A percentile compares a stretch with the other conserved stretches of the same genome.
Evolutionary conservation across 2,888 invertebrate genomes (phyloP).

Genomic region (Lasioglossum vierecki): DNA sequence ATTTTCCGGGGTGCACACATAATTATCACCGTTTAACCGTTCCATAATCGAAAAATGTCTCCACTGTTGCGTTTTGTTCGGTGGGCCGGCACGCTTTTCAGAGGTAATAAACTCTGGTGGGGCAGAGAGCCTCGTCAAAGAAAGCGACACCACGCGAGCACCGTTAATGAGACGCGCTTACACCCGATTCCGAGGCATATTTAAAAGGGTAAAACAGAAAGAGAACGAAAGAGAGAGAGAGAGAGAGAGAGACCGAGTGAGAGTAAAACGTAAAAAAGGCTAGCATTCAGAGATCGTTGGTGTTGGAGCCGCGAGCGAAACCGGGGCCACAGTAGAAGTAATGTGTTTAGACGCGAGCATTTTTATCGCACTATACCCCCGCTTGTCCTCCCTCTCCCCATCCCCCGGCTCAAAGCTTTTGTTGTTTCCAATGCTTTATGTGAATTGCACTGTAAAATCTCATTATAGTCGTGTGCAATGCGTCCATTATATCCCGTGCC

Average conservation of each 20-base stretch:
- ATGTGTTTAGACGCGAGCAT: constrained; percentile 80
- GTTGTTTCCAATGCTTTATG: constrained; percentile 82
- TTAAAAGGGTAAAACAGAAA: constrained; percentile 40
- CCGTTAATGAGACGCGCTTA: constrained; percentile 55
- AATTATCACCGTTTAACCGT: constrained; percentile 52
- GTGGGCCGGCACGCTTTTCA: constrained; percentile 6
- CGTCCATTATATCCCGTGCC: constrained; percentile 79
- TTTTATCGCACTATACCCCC: constrained; percentile 74
- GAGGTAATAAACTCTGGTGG: constrained; percentile 43
- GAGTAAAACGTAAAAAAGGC: constrained; percentile 48
- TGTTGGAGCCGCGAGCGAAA: constrained; percentile 63
- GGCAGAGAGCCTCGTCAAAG: constrained; percentile 30
- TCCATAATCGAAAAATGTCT: constrained; percentile 47
- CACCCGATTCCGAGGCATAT: constrained; percentile 45
- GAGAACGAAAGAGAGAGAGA: constrained; percentile 5
- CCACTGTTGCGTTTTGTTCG: constrained; percentile 9
- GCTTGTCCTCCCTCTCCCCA: constrained; percentile 12
- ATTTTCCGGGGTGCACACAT: constrained; percentile 18
- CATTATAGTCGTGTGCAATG: constrained; percentile 81
- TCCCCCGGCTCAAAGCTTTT: constrained; percentile 63
- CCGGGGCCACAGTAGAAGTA: constrained; percentile 76
- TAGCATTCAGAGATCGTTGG: constrained; percentile 61
- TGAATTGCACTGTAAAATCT: constrained; percentile 83
- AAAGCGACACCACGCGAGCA: constrained; percentile 30
- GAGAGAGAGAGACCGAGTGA: background rate